Evolutionary conservation across 2,113 vertebrate species (phyloP).

Genomic region (Orientallactaga bullata): DNA sequence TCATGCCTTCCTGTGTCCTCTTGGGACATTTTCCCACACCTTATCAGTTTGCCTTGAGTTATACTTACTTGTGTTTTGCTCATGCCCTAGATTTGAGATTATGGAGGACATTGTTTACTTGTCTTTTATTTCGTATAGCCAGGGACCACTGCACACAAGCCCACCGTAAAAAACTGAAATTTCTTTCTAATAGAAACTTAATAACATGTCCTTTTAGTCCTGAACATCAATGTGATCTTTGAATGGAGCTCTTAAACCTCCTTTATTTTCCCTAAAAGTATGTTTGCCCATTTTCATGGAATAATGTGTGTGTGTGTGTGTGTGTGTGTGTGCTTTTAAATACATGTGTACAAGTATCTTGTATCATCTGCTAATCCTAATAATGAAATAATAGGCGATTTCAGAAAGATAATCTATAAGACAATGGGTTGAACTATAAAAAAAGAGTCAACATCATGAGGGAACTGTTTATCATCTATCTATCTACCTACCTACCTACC

Average conservation of each 20-base stretch:
- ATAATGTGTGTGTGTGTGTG: background rate
- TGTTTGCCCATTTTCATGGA: constrained; percentile 7
- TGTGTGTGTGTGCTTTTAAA: background rate
- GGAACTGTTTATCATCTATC: background rate
- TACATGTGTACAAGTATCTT: background rate
- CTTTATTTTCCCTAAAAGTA: background rate
- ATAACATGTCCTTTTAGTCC: constrained; percentile 10
- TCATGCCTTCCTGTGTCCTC: constrained; percentile 14
- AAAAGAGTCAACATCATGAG: background rate
- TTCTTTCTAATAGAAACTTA: constrained; percentile 26
- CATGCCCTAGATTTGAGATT: background rate
- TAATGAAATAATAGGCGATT: constrained; percentile 30
- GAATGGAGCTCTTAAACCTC: background rate
- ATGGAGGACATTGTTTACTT: background rate
- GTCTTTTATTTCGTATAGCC: constrained; percentile 35
- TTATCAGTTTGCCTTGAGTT: constrained; percentile 8
- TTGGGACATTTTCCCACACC: background rate
- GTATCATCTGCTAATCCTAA: background rate
- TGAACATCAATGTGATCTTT: background rate
- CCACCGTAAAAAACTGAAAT: constrained; percentile 3
- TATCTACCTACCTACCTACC: background rate
- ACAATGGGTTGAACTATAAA: background rate
- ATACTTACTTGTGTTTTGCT: constrained; percentile 18
- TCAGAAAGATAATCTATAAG: background rate
- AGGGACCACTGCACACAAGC: constrained; percentile 23